These are phyloP conservation scores for Nasonovia ribisnigri DNA, from an alignment of 2,888 invertebrate genomes.

Conservation along the genomic window DNA sequence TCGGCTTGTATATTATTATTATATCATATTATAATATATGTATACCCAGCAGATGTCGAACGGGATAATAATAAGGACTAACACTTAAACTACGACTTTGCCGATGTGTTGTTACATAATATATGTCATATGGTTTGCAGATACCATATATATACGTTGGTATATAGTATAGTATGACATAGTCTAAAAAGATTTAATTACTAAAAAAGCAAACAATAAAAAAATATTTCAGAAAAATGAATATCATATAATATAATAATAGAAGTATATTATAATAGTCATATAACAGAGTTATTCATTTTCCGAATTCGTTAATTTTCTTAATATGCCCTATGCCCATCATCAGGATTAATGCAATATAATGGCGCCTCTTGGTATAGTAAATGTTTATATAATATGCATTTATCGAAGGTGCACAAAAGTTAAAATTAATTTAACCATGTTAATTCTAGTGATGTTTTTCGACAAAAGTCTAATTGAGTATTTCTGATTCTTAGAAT, in stretches of 20 bases:
- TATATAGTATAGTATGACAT: too few species aligned
- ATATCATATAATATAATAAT: too few species aligned
- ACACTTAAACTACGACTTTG: not conserved
- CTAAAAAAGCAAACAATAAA: not conserved
- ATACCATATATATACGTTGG: too few species aligned
- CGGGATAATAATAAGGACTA: conserved; percentile 7
- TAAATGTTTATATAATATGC: not conserved
- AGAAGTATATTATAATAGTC: too few species aligned
- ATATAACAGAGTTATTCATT: not conserved
- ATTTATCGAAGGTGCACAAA: not conserved
- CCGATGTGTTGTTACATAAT: not conserved
- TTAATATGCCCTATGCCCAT: not conserved
- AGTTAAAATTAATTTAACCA: not conserved
- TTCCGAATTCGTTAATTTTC: not conserved
- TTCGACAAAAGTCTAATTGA: not conserved
- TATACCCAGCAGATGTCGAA: not conserved
- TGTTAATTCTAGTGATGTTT: not conserved
- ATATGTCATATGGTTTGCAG: not conserved
- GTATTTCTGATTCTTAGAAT: not conserved
- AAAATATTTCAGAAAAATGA: not conserved
- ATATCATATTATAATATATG: not conserved
- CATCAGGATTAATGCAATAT: not conserved
- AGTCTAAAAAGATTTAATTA: not conserved
- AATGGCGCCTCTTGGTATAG: not conserved
- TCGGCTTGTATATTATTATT: not conserved